Percentiles rank a stretch among this genome's conserved stretches.
phyloP scores from a whole-genome alignment of 2,797 vertebrate species.

The Alauda arvensis region DNA sequence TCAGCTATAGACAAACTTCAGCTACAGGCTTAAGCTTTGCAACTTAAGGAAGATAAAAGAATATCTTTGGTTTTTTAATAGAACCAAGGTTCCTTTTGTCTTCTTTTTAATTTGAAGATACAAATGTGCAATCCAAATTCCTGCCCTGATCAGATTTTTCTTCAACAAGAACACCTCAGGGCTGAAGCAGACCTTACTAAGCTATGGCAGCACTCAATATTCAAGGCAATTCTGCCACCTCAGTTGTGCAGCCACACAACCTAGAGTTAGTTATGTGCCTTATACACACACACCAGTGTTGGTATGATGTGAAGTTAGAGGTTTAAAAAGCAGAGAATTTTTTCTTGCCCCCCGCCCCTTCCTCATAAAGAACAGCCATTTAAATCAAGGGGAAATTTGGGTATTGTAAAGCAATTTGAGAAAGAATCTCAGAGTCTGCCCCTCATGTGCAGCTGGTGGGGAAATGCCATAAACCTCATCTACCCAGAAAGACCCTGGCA shows the following conservation, averaged over 20 bases:
- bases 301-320: not conserved
- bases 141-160: not conserved
- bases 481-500: not conserved
- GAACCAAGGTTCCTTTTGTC: not conserved
- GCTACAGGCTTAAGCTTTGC: not conserved
- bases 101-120: not conserved
- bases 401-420: not conserved
- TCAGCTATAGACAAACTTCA: not conserved
- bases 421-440: not conserved
- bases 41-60: not conserved
- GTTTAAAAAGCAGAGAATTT: not conserved
- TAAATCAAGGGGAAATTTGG: not conserved
- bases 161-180: not conserved
- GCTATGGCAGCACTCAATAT: not conserved
- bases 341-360: fast-evolving
- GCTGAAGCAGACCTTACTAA: slow-evolving; percentile 4
- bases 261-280: not conserved
- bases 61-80: not conserved
- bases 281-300: not conserved
- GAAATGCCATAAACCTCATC: not conserved
- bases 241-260: not conserved
- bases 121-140: not conserved
- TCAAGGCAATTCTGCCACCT: not conserved
- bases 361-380: not conserved
- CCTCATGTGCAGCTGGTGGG: not conserved